Evolutionary conservation across 2,113 vertebrate species (phyloP).

Genomic region (Solea solea): DNA sequence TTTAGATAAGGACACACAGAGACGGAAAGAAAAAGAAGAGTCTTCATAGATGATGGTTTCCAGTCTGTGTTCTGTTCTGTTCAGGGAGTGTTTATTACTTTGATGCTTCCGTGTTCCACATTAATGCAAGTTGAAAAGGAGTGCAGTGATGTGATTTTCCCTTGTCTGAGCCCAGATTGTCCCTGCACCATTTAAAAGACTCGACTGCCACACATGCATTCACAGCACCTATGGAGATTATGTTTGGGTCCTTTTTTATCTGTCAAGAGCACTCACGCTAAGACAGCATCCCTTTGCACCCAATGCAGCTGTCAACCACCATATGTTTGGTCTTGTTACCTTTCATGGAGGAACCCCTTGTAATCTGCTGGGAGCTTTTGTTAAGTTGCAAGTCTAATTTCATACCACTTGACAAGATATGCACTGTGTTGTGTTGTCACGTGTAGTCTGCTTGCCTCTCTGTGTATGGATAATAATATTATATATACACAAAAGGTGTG

Average conservation of each 20-base stretch:
- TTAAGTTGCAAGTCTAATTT: conserved; percentile 65
- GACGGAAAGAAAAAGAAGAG: conserved; percentile 14
- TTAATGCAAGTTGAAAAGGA: conserved; percentile 59
- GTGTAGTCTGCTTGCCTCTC: not conserved
- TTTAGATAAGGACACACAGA: not conserved
- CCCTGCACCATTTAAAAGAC: conserved; percentile 53
- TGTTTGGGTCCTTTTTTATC: conserved; percentile 41
- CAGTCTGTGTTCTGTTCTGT: conserved; percentile 42
- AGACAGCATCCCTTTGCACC: conserved; percentile 55
- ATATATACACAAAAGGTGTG: not conserved
- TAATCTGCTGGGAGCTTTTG: conserved; percentile 68
- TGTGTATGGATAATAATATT: conserved; percentile 4
- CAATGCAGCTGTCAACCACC: conserved; percentile 65
- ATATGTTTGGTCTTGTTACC: conserved; percentile 61
- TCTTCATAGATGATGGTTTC: conserved; percentile 12
- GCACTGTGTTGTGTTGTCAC: not conserved
- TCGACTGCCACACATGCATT: conserved; percentile 43
- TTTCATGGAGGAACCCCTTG: conserved; percentile 51
- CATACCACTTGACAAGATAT: conserved; percentile 43
- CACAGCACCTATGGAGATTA: conserved; percentile 69
- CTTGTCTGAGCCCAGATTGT: conserved; percentile 56
- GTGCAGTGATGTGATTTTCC: conserved; percentile 49
- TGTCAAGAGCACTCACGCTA: conserved; percentile 62
- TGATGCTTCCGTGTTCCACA: conserved; percentile 49
- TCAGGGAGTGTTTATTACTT: conserved; percentile 62